phyloP scores from a whole-genome alignment of 1,140 invertebrate species.

The Xylocopa sonorina region DNA sequence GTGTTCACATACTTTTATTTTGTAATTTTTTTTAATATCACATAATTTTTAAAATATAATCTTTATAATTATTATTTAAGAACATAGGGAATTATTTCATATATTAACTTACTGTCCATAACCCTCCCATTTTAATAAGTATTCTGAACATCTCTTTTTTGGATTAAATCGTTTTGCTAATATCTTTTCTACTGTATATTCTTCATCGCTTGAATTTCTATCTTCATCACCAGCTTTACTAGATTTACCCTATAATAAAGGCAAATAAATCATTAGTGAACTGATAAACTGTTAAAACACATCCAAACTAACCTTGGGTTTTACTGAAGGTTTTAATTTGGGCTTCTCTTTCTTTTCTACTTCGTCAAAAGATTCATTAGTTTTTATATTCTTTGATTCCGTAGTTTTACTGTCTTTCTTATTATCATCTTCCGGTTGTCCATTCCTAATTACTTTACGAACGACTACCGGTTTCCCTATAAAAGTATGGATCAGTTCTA shows the following conservation, averaged over 20 bases:
- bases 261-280: neutral
- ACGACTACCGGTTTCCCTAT: slow-evolving; percentile 73
- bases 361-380: slow-evolving; percentile 54
- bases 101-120: slow-evolving; percentile 85
- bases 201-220: slow-evolving; percentile 81
- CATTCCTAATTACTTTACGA: slow-evolving; percentile 79
- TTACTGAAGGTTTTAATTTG: slow-evolving; percentile 75
- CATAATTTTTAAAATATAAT: neutral
- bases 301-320: slow-evolving; percentile 72
- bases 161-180: slow-evolving; percentile 91
- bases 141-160: slow-evolving; percentile 89
- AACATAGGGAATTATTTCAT: neutral
- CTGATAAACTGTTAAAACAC: neutral
- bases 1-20: slow-evolving; percentile 69
- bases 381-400: slow-evolving; percentile 56
- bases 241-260: slow-evolving; percentile 52
- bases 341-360: slow-evolving; percentile 71
- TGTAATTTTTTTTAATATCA: slow-evolving; percentile 59
- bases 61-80: neutral
- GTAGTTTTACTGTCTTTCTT: slow-evolving; percentile 61
- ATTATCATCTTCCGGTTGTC: slow-evolving; percentile 76
- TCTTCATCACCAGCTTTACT: slow-evolving; percentile 70
- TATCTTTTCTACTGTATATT: slow-evolving; percentile 90
- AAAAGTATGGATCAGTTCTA: neutral
- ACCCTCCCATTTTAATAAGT: slow-evolving; percentile 92